Percentiles rank a stretch among this genome's conserved stretches.
Evolutionary conservation across 2,113 vertebrate species (phyloP).

Genomic region (Tenrec ecaudatus): DNA sequence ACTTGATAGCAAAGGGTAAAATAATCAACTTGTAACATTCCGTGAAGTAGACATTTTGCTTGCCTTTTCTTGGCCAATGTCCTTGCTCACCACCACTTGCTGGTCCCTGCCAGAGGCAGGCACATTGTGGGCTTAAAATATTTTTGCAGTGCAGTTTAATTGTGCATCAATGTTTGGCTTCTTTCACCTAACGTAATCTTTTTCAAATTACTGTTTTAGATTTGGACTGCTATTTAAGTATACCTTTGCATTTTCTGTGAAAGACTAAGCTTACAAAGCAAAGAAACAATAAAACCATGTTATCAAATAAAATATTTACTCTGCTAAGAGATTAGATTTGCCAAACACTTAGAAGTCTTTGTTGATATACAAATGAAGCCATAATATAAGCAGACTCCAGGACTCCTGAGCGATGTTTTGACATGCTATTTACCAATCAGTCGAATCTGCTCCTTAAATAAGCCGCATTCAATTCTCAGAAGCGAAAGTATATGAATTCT

Average conservation of each 20-base stretch:
- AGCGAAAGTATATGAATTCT: background rate
- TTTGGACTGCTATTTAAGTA: background rate
- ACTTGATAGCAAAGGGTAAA: background rate
- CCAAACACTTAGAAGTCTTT: background rate
- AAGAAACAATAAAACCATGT: constrained; percentile 13
- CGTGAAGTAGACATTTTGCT: background rate
- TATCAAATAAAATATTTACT: constrained; percentile 16
- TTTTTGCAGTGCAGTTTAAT: background rate
- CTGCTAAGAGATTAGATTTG: background rate
- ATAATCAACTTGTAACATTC: background rate
- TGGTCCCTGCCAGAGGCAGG: background rate
- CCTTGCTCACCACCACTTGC: background rate
- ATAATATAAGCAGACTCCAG: background rate
- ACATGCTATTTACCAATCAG: background rate
- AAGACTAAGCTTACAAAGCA: background rate
- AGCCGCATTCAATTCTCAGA: background rate
- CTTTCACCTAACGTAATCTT: background rate
- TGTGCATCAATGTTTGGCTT: background rate
- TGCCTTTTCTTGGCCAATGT: background rate
- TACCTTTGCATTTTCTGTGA: background rate
- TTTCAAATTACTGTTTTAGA: background rate
- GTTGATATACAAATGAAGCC: background rate
- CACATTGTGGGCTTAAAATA: background rate
- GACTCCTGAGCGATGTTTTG: background rate
- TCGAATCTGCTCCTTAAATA: background rate